Conservation (phyloP, 1,140 invertebrate species). For the Drosophila sucinea region DNA sequence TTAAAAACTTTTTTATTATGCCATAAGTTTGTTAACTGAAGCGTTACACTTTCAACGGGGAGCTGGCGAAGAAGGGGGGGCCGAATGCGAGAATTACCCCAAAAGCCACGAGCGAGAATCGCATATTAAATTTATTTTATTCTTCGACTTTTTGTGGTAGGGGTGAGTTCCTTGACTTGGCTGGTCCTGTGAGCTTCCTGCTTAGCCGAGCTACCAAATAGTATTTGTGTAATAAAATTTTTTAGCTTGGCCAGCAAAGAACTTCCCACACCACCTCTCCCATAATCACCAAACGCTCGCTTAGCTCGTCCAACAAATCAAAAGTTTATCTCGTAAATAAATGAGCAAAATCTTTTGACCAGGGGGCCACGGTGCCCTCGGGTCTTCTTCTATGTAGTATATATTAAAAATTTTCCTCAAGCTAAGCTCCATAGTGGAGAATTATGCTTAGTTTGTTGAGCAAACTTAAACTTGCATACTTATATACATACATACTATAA, state of each 20-base stretch:
- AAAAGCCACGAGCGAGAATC: slow-evolving; percentile 52
- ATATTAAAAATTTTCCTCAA: slow-evolving; percentile 40
- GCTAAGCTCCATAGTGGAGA: slow-evolving; percentile 4
- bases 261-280: not conserved
- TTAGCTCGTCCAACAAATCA: slow-evolving; percentile 66
- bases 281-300: slow-evolving; percentile 8
- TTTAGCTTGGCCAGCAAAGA: slow-evolving; percentile 25
- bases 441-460: slow-evolving; percentile 10
- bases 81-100: slow-evolving; percentile 53
- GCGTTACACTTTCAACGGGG: slow-evolving; percentile 57
- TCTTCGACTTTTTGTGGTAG: slow-evolving; percentile 9
- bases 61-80: not conserved
- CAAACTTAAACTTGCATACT: slow-evolving; percentile 25
- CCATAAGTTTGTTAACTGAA: slow-evolving; percentile 69
- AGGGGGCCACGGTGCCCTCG: slow-evolving; percentile 37
- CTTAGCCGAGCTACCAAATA: slow-evolving; percentile 45
- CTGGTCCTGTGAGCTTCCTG: slow-evolving; percentile 16
- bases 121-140: slow-evolving; percentile 68
- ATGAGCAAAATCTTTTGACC: slow-evolving; percentile 63
- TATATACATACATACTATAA: not conserved
- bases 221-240: slow-evolving; percentile 69
- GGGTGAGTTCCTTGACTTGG: slow-evolving; percentile 12
- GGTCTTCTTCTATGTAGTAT: slow-evolving; percentile 9
- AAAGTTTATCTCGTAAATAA: slow-evolving; percentile 79
- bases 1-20: slow-evolving; percentile 61